These are phyloP conservation scores for Rousettus madagascariensis DNA, from an alignment of 2,797 vertebrate genomes.

Conservation along the genomic window DNA sequence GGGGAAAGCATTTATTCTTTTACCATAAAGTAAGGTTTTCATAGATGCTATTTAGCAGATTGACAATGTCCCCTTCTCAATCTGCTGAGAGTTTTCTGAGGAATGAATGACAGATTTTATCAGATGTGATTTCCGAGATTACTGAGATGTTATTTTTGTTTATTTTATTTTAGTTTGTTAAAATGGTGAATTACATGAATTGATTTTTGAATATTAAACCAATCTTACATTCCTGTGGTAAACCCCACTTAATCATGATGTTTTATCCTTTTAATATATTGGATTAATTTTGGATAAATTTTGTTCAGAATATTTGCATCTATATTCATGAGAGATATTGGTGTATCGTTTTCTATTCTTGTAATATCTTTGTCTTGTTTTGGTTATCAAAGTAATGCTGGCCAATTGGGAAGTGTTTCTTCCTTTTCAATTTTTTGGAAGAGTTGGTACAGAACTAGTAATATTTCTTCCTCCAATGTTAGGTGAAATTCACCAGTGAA, in stretches of 20 bases:
- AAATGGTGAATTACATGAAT: background rate
- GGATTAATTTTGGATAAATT: background rate
- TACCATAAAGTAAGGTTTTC: background rate
- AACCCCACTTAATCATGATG: too few species aligned
- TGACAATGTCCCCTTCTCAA: background rate
- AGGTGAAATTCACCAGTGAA: too few species aligned
- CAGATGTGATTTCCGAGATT: background rate
- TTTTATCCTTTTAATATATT: background rate
- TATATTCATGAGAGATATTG: too few species aligned
- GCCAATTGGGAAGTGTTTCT: background rate
- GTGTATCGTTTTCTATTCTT: too few species aligned
- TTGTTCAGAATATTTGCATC: background rate
- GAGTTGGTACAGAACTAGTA: background rate
- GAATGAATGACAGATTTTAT: background rate
- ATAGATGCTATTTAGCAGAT: too few species aligned
- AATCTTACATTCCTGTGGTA: background rate
- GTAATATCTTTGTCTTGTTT: too few species aligned
- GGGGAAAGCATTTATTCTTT: background rate
- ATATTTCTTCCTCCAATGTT: too few species aligned
- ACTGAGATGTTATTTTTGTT: background rate
- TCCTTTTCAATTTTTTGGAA: background rate
- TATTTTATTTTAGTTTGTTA: background rate
- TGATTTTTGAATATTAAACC: background rate
- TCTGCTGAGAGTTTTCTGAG: background rate
- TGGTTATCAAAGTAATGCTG: background rate